Evolutionary conservation across 2,888 invertebrate species (phyloP).

Genomic region (Tholera decimalis): DNA sequence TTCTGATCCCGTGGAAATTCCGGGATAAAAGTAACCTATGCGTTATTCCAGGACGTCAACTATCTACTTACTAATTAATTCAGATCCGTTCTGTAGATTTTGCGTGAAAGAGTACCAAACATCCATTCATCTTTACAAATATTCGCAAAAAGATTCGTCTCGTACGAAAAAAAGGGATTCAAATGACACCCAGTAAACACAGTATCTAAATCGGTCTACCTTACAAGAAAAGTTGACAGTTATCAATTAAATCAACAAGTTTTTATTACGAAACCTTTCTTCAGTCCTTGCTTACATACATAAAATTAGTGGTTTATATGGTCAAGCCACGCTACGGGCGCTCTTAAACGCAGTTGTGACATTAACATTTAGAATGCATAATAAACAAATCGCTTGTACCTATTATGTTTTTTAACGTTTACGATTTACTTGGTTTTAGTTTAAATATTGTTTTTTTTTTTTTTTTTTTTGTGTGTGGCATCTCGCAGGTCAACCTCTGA

Average conservation of each 20-base stretch:
- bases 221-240: neutral
- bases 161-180: no score
- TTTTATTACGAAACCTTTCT: constrained; percentile 12
- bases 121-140: no score
- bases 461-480: no score
- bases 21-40: no score
- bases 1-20: no score
- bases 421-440: neutral
- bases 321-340: constrained; percentile 25
- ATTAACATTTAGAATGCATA: constrained; percentile 29
- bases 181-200: neutral
- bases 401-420: neutral
- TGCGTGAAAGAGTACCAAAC: no score
- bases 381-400: constrained; percentile 14
- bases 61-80: no score
- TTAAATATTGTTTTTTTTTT: neutral
- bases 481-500: no score
- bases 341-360: neutral
- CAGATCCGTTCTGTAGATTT: no score
- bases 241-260: constrained; percentile 31
- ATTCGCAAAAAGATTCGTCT: no score
- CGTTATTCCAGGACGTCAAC: no score
- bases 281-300: constrained; percentile 25
- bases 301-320: constrained; percentile 28
- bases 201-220: constrained; percentile 2